phyloP scores from a whole-genome alignment of 2,888 invertebrate species.

The Orthosia cruda region DNA sequence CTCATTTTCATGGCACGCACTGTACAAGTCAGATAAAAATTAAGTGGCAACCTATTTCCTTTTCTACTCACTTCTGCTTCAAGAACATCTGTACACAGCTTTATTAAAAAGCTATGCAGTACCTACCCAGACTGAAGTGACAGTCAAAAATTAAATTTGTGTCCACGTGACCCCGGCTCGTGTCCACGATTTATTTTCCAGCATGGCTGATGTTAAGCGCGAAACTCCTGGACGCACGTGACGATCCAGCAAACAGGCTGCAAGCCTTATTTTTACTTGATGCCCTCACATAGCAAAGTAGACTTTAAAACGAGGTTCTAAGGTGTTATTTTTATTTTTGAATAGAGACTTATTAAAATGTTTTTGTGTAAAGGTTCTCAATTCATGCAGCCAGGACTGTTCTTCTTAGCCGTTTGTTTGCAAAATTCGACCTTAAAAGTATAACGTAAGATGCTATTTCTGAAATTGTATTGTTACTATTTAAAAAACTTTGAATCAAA shows the following conservation, averaged over 20 bases:
- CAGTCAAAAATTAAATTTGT: constrained; percentile 65
- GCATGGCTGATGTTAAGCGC: constrained; percentile 51
- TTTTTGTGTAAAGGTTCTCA: constrained; percentile 5
- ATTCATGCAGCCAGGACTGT: constrained; percentile 35
- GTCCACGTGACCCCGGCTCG: constrained; percentile 48
- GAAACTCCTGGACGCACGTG: constrained; percentile 60
- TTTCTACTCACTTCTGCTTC: neutral
- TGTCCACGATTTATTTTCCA: constrained; percentile 62
- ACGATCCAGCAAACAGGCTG: constrained; percentile 42
- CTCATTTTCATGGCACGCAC: no score
- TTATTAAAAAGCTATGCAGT: constrained; percentile 46
- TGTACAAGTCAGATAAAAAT: neutral
- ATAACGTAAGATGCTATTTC: constrained; percentile 8
- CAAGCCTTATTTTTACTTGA: constrained; percentile 8
- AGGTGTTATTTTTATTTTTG: neutral
- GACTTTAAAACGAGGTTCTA: neutral
- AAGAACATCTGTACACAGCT: constrained; percentile 6
- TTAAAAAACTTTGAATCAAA: neutral
- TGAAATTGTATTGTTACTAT: neutral
- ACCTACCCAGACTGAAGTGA: constrained; percentile 35
- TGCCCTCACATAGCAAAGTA: neutral
- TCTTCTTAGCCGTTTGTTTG: constrained; percentile 20
- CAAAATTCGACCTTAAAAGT: constrained; percentile 2
- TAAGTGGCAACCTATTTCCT: neutral
- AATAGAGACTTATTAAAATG: neutral